phyloP scores from a whole-genome alignment of 2,797 vertebrate genomes.

The Epinephelus malabaricus region DNA sequence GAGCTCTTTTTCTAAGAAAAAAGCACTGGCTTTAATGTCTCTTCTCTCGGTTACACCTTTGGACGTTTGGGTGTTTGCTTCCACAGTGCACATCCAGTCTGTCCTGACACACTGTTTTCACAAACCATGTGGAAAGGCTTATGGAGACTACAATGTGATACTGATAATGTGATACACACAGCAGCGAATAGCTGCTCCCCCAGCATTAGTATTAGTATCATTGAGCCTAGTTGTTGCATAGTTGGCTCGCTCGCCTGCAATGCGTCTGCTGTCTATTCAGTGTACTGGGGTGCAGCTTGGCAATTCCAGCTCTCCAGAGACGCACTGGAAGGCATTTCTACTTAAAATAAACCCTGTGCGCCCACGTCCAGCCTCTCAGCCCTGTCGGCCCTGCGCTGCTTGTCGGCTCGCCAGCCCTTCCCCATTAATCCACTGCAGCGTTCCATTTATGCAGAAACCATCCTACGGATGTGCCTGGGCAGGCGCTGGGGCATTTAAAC shows the following conservation, averaged over 20 bases:
- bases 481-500: constrained; percentile 75
- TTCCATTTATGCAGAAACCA: constrained; percentile 83
- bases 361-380: constrained; percentile 81
- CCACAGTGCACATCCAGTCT: constrained; percentile 42
- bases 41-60: constrained; percentile 59
- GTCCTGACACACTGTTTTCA: constrained; percentile 68
- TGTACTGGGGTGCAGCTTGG: constrained; percentile 76
- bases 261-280: constrained; percentile 81
- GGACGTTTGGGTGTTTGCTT: constrained; percentile 65
- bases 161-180: constrained; percentile 76
- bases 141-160: constrained; percentile 70
- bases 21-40: constrained; percentile 33
- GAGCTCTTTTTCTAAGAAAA: constrained; percentile 19
- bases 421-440: constrained; percentile 83
- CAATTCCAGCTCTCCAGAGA: constrained; percentile 81
- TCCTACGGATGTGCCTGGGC: constrained; percentile 80
- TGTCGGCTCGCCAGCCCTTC: constrained; percentile 79
- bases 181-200: constrained; percentile 66
- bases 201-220: constrained; percentile 74
- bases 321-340: constrained; percentile 84
- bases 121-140: constrained; percentile 80
- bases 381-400: constrained; percentile 71
- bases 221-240: constrained; percentile 75
- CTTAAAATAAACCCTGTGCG: constrained; percentile 85
- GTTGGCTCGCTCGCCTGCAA: constrained; percentile 79